phyloP scores from a whole-genome alignment of 2,888 invertebrate species.

The Lasioglossum lativentre region DNA sequence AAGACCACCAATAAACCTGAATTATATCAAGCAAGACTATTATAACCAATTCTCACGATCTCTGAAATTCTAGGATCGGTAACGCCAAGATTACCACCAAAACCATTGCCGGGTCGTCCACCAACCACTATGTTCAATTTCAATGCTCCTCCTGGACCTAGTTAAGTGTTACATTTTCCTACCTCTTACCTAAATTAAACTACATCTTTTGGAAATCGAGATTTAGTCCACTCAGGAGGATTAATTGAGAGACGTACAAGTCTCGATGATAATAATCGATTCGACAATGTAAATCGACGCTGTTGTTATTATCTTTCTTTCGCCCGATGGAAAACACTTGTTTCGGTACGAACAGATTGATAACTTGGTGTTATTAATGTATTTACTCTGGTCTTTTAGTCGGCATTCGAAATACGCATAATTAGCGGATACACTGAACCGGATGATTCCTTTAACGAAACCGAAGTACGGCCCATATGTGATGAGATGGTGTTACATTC shows the following conservation, averaged over 20 bases:
- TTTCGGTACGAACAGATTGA: not conserved
- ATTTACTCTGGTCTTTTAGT: conserved; percentile 27
- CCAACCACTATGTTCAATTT: conserved; percentile 83
- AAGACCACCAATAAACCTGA: conserved; percentile 23
- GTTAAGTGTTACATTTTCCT: conserved; percentile 71
- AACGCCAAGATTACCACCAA: conserved; percentile 83
- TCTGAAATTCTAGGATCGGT: conserved; percentile 77
- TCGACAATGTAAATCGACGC: conserved; percentile 40
- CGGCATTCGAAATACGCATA: not conserved
- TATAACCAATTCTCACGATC: not conserved
- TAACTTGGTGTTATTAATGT: conserved; percentile 35
- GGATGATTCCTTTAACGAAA: conserved; percentile 37
- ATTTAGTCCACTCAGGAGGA: conserved; percentile 72
- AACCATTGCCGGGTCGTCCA: conserved; percentile 82
- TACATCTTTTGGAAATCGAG: conserved; percentile 61
- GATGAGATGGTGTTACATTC: conserved; percentile 73
- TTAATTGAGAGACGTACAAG: conserved; percentile 41
- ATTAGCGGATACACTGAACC: conserved; percentile 38
- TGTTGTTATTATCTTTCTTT: conserved; percentile 22
- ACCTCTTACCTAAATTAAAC: conserved; percentile 60
- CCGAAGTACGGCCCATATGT: conserved; percentile 54
- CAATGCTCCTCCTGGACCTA: conserved; percentile 82
- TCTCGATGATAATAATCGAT: conserved; percentile 22
- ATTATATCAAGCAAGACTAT: not conserved
- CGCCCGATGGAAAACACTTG: conserved; percentile 3